phyloP scores from a whole-genome alignment of 2,797 vertebrate species.

The Syncerus caffer region DNA sequence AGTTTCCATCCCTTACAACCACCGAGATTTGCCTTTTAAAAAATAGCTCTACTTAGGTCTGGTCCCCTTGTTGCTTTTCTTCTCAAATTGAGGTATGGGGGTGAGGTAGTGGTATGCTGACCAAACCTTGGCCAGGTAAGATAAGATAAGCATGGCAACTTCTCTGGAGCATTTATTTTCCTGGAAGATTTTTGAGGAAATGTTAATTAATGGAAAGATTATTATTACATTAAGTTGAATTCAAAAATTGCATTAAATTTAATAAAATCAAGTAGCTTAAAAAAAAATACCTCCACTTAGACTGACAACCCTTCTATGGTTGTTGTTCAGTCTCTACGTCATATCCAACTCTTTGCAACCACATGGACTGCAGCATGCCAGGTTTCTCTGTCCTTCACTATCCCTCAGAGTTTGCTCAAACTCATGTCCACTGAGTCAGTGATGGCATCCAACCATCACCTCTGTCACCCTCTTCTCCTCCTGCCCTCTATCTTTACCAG shows the following conservation, averaged over 20 bases:
- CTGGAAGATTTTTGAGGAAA: background rate
- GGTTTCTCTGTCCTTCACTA: background rate
- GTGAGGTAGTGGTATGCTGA: background rate
- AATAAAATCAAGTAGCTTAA: background rate
- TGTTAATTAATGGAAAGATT: background rate
- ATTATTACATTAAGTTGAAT: background rate
- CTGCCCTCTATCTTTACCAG: background rate
- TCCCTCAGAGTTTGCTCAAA: background rate
- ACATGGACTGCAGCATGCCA: background rate
- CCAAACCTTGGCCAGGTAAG: background rate
- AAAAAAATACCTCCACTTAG: background rate
- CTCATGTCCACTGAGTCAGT: background rate
- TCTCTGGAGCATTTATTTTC: background rate
- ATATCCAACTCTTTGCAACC: background rate
- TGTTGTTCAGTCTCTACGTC: background rate
- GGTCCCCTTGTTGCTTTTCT: background rate
- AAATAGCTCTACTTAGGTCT: background rate
- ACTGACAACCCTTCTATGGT: background rate
- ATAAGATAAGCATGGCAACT: background rate
- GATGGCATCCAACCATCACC: background rate
- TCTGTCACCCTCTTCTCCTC: background rate
- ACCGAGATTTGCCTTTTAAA: conserved; percentile 20
- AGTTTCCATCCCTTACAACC: background rate
- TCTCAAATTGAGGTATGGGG: background rate
- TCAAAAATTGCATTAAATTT: background rate